Evolutionary conservation across 2,113 vertebrate genomes (phyloP).

Genomic region (Oxygymnocypris stewartii): DNA sequence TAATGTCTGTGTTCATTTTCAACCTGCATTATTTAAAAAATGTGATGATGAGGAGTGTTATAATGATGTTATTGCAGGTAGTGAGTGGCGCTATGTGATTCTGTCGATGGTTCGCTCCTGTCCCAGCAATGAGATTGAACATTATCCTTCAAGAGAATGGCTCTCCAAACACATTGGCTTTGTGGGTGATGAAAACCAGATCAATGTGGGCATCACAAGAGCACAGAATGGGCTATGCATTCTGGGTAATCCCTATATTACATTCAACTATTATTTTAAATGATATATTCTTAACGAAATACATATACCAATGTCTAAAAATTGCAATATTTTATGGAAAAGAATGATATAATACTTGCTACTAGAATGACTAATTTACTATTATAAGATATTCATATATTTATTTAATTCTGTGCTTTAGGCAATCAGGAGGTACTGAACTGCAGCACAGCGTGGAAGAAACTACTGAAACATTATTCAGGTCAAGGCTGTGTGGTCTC

Average conservation of each 20-base stretch:
- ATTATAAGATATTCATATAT: neutral
- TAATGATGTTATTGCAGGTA: constrained; percentile 28
- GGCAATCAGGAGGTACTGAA: constrained; percentile 50
- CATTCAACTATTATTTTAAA: neutral
- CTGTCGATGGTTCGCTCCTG: constrained; percentile 60
- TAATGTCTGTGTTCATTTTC: neutral
- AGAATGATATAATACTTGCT: neutral
- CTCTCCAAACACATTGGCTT: constrained; percentile 77
- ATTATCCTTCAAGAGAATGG: constrained; percentile 76
- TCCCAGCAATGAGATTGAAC: constrained; percentile 64
- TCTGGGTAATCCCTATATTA: constrained; percentile 71
- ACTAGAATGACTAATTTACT: neutral
- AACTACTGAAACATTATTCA: constrained; percentile 50
- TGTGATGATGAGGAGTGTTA: neutral
- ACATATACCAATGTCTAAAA: neutral
- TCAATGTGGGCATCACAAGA: constrained; percentile 82
- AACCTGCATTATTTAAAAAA: neutral
- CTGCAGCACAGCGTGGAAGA: constrained; percentile 49
- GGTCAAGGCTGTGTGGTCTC: constrained; percentile 35
- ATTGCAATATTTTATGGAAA: neutral
- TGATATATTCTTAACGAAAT: neutral
- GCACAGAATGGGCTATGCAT: constrained; percentile 83
- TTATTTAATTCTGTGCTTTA: constrained; percentile 16
- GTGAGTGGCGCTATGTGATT: constrained; percentile 35
- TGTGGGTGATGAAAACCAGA: constrained; percentile 76